Percentiles rank a stretch among this genome's conserved stretches.
These are phyloP conservation scores for Liopterus haemorrhoidalis DNA, from an alignment of 2,888 invertebrate genomes.

Conservation along the genomic window DNA sequence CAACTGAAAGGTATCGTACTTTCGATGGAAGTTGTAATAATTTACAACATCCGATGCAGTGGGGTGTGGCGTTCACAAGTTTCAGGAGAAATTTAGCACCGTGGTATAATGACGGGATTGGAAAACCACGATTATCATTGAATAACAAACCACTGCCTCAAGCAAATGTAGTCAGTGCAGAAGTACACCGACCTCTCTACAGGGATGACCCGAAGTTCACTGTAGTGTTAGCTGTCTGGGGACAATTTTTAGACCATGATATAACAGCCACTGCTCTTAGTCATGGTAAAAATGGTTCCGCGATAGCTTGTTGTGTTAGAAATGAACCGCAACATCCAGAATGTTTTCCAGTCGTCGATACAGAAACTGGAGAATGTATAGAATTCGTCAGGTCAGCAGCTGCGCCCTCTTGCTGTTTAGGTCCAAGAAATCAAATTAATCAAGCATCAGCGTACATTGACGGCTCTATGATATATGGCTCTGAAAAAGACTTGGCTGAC, in stretches of 20 bases:
- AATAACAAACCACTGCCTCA: conserved; percentile 59
- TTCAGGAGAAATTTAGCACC: conserved; percentile 68
- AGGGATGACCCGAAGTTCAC: conserved; percentile 69
- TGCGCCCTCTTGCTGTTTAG: conserved; percentile 69
- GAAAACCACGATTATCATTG: conserved; percentile 55
- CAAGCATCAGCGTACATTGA: conserved; percentile 80
- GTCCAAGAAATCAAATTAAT: conserved; percentile 77
- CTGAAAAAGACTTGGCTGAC: conserved; percentile 47
- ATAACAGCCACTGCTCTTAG: conserved; percentile 77
- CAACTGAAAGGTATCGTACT: conserved; percentile 59
- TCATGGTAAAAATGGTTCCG: conserved; percentile 63
- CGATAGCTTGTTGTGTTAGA: conserved; percentile 63
- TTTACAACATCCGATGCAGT: conserved; percentile 54
- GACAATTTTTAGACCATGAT: conserved; percentile 84
- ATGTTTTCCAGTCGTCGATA: conserved; percentile 71
- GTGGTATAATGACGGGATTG: conserved; percentile 70
- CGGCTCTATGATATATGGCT: conserved; percentile 77
- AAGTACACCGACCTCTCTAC: conserved; percentile 66
- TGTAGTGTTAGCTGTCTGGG: conserved; percentile 82
- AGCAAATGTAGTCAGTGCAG: conserved; percentile 67
- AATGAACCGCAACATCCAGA: conserved; percentile 58
- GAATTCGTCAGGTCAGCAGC: conserved; percentile 80
- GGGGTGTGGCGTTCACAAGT: conserved; percentile 68
- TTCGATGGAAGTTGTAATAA: conserved; percentile 76
- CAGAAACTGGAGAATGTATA: conserved; percentile 73